Evolutionary conservation across 1,140 invertebrate species (phyloP), one percentile per base, ranked within the genome.

Genomic region (Psix sp.): DNA sequence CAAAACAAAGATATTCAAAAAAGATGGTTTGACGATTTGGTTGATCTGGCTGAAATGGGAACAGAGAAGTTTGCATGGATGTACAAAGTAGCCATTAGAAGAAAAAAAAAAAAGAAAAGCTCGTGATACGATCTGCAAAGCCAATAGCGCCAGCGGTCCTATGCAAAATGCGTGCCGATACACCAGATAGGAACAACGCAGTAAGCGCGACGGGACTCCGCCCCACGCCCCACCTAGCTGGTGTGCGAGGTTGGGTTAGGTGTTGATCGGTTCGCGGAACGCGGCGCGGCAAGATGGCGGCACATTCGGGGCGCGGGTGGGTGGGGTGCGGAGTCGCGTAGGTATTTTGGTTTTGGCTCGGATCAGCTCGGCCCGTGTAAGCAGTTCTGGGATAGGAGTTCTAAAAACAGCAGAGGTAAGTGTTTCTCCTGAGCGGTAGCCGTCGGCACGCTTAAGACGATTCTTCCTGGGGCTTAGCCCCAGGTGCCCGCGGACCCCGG

Each of bases 401-500:
- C 86, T 86, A 87, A 86, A 87, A 86, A 87, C 86, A 86, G 85
- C 84, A 85, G 84, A 87, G 85, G 85, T 86, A 86, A 87, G 85
- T 66, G 51, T 66, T 43, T 66, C 60, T 65, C 86, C 80, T 71
- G 84, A 56, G 38, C 62, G 29, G 68, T 42, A 31, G 24, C 60
- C 46, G 46, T 35, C 33, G 56, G 42, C 21, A 54, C 71, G 54
- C 40, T 39, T 48, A 16, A 54, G 18, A 35, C 45, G 45, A 6
- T 14, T 54, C 56, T 66, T 52, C 56, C 33, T 38, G 26, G 42
- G 43, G 35, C 26, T n/a, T n/a, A n/a, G 26, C 26, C 26, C 26
- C 26, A 29, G 26, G 26, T 29, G 26, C 26, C 26, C 6, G 26
- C 26, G 26, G 7, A n/a, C 26, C 26, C 7, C 26, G 6, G 2